Conservation (phyloP, 2,797 vertebrate genomes). For the Orestias chungarensis region DNA sequence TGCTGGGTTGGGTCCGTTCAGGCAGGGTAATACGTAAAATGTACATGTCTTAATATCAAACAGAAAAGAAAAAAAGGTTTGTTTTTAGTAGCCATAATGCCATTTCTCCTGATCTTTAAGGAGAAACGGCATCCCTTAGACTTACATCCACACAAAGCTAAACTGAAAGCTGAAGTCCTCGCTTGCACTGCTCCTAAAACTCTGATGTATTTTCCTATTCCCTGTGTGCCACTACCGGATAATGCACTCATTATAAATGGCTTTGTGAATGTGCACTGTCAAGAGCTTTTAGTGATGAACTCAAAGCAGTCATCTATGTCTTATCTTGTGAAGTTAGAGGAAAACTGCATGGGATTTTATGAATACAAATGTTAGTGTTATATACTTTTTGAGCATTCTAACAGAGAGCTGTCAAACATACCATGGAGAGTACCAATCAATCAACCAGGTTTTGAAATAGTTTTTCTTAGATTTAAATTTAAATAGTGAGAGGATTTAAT, state of each 20-base stretch:
- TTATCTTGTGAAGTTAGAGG: constrained; percentile 36
- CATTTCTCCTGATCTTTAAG: constrained; percentile 49
- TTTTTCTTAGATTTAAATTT: too few relatives aligned
- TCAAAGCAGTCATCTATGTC: constrained; percentile 46
- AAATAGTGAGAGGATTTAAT: too few relatives aligned
- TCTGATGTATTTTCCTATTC: constrained; percentile 68
- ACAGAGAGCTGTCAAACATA: constrained; percentile 9
- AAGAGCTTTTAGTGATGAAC: constrained; percentile 62
- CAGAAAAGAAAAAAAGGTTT: constrained; percentile 34
- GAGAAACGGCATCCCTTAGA: constrained; percentile 64
- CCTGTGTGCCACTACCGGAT: constrained; percentile 62
- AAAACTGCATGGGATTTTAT: constrained; percentile 25
- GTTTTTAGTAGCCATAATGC: constrained; percentile 47
- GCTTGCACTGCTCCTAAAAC: constrained; percentile 61
- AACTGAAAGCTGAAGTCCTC: constrained; percentile 60
- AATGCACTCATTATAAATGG: constrained; percentile 73
- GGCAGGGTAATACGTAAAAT: constrained; percentile 42
- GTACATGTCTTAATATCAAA: constrained; percentile 39
- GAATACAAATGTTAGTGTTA: constrained; percentile 21
- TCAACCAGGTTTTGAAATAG: background rate
- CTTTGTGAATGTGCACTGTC: constrained; percentile 63
- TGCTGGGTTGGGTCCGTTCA: constrained; percentile 21
- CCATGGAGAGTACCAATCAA: background rate
- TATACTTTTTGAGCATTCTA: constrained; percentile 2
- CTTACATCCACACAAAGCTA: constrained; percentile 65